Evolutionary conservation across 2,113 vertebrate genomes (phyloP), one percentile per base, ranked within the genome.

Genomic region (Pleuronectes platessa): DNA sequence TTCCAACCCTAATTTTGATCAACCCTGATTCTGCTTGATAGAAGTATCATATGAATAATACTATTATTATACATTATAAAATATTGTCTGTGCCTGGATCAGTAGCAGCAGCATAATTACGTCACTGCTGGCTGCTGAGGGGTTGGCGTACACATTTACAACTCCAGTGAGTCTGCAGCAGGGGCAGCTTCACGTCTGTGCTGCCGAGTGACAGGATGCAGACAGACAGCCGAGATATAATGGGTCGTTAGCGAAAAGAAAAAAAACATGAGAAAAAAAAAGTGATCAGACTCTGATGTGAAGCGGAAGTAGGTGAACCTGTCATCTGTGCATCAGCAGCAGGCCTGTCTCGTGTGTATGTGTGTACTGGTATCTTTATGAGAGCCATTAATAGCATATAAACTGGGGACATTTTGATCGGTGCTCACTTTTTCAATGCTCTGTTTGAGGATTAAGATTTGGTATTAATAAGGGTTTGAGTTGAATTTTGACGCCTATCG

Each of bases 251-350:
- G 10, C 37, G 47, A 49, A 1, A 54, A 10, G 24, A 10, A 11
- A n/a, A 1, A 54, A 8, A 51, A 51, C 5, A 31, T 1, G 6
- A 18, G 18, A 51, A 18, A 5, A 17, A 17, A 20, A 51, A 5
- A 51, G 6, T 15, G 51, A 20, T 45, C 3, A 55, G 59, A 35
- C 49, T 31, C 31, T 3, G 3, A 35, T 2, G 14, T 56, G 58
- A 79, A 45, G 76, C 79, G 89, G 85, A 90, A 91, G 90, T 83
- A 23, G 80, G 74, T 81, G 85, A 79, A 88, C 72, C 78, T 90
- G 88, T 73, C 82, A 70, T 84, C 3, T 13, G 70, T 35, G 74
- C 77, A 71, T 65, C 81, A 62, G 11, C 54, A 10, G 68, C 66
- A 63, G 81, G 84, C 86, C 91, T 31, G 18, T 5, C 47, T n/a